Evolutionary conservation across 2,113 vertebrate species (phyloP).

Genomic region (Danionella cerebrum): DNA sequence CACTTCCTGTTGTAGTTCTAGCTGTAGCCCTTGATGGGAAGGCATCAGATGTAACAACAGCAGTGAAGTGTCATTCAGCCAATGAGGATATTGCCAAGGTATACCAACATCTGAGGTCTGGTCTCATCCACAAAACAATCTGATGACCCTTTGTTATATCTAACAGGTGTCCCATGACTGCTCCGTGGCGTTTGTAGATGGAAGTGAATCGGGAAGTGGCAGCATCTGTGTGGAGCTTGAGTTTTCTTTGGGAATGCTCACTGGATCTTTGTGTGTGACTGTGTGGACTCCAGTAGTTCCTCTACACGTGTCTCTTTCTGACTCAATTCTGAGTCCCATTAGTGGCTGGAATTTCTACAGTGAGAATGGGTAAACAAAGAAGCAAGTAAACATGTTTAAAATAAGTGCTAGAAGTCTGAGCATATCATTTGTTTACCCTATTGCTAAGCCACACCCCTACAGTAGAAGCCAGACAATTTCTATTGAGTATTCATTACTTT

Average conservation of each 20-base stretch:
- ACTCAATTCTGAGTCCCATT: constrained; percentile 82
- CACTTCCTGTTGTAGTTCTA: constrained; percentile 79
- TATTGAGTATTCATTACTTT: no score
- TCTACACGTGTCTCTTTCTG: constrained; percentile 78
- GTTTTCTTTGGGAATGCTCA: constrained; percentile 78
- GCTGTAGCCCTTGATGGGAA: constrained; percentile 71
- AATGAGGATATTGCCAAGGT: constrained; percentile 86
- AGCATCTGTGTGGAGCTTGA: constrained; percentile 72
- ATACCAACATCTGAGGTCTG: constrained; percentile 1
- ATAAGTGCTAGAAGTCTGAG: no score
- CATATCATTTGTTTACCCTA: no score
- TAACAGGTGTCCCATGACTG: constrained; percentile 82
- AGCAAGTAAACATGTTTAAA: not conserved
- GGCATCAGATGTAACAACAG: constrained; percentile 66
- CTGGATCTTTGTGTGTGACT: constrained; percentile 70
- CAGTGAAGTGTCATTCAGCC: constrained; percentile 75
- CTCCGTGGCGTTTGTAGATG: constrained; percentile 82
- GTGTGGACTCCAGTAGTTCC: constrained; percentile 88
- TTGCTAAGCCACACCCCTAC: no score
- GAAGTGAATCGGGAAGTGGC: constrained; percentile 83
- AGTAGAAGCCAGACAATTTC: no score
- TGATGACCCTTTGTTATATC: not conserved
- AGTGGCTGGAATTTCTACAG: constrained; percentile 77
- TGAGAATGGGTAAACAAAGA: constrained; percentile 38
- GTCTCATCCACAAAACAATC: not conserved